These are phyloP conservation scores for Silurus lanzhouensis DNA, from an alignment of 2,797 vertebrate genomes.

Conservation along the genomic window DNA sequence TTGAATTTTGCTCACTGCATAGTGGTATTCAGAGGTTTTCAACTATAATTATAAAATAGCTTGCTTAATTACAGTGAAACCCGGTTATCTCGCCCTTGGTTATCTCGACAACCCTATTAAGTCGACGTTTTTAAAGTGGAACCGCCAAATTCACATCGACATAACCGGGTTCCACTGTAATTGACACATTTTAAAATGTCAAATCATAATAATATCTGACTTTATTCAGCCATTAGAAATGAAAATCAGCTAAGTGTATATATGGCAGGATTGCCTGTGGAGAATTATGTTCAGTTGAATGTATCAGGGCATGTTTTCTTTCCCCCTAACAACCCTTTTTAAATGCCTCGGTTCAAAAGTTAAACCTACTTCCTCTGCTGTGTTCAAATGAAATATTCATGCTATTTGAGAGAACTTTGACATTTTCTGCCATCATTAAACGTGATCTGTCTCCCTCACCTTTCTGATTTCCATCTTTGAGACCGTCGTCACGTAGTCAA, in stretches of 20 bases:
- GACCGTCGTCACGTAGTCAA: slow-evolving; percentile 36
- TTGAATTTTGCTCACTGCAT: background rate
- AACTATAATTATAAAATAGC: background rate
- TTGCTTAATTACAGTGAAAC: too few relatives aligned
- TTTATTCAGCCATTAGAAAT: background rate
- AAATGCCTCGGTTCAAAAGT: slow-evolving; percentile 24
- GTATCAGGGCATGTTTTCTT: slow-evolving; percentile 22
- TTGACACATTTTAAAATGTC: background rate
- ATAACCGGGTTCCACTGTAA: too few relatives aligned
- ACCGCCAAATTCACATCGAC: too few relatives aligned
- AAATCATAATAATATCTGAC: background rate
- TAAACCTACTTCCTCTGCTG: slow-evolving; percentile 18
- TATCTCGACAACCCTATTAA: too few relatives aligned
- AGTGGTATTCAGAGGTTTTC: background rate
- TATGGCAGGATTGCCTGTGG: background rate
- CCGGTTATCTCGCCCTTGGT: too few relatives aligned
- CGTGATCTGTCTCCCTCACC: slow-evolving; percentile 12
- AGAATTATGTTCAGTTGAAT: slow-evolving; percentile 4
- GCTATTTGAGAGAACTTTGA: slow-evolving; percentile 42
- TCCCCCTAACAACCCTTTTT: slow-evolving; percentile 16
- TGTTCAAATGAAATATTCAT: slow-evolving; percentile 48
- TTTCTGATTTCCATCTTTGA: slow-evolving; percentile 34
- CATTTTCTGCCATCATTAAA: slow-evolving; percentile 48
- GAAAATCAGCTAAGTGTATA: background rate
- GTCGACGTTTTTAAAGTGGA: too few relatives aligned